These are phyloP conservation scores for Nomada hirtipes DNA, from an alignment of 2,888 invertebrate genomes.

Conservation along the genomic window DNA sequence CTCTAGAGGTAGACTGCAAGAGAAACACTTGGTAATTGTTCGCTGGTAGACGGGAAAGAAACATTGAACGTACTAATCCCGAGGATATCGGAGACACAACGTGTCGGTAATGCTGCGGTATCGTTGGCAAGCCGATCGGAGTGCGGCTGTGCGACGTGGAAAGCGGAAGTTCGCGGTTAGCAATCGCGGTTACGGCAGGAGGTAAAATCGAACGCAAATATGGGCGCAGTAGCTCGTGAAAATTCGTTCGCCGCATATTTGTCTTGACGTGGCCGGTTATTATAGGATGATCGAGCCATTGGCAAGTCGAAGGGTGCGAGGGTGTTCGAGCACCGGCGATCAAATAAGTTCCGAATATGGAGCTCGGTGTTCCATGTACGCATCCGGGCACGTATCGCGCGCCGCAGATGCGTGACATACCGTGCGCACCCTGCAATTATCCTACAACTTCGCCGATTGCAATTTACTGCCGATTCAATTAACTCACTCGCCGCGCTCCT, in stretches of 20 bases:
- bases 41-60: not conserved
- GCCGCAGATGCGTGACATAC: constrained; percentile 29
- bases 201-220: constrained; percentile 59
- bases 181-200: constrained; percentile 41
- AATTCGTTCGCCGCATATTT: constrained; percentile 60
- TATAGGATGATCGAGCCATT: constrained; percentile 49
- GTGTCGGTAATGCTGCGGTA: constrained; percentile 33
- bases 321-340: not conserved
- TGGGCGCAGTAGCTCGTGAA: constrained; percentile 51
- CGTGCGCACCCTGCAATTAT: constrained; percentile 42
- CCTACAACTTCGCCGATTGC: constrained; percentile 49
- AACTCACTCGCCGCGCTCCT: constrained; percentile 40
- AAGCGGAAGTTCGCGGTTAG: constrained; percentile 42
- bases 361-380: not conserved
- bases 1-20: not conserved
- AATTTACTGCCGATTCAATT: constrained; percentile 68
- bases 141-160: constrained; percentile 14
- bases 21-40: not conserved
- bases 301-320: constrained; percentile 7
- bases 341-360: constrained; percentile 8
- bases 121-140: constrained; percentile 11
- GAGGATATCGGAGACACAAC: not conserved
- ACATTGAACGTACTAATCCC: not conserved
- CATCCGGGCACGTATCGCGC: not conserved
- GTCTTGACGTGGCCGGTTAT: constrained; percentile 61